phyloP scores from a whole-genome alignment of 1,140 invertebrate species.

The Ceratina calcarata region DNA sequence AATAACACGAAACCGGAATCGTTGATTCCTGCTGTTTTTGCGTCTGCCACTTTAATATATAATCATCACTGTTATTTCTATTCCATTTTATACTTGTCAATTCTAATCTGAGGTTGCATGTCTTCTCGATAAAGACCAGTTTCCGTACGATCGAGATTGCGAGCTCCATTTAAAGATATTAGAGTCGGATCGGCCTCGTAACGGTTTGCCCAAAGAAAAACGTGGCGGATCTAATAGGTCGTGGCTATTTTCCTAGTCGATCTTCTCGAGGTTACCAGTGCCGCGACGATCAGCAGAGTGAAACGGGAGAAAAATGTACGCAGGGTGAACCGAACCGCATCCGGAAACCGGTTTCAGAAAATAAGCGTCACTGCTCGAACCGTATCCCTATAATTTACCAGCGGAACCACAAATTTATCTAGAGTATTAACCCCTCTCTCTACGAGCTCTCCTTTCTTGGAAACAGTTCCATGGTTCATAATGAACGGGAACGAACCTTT shows the following conservation, averaged over 20 bases:
- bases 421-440: neutral
- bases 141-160: neutral
- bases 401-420: conserved; percentile 45
- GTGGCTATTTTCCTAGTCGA: neutral
- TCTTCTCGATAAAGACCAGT: neutral
- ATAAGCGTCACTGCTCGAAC: conserved; percentile 36
- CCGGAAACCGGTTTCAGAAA: conserved; percentile 56
- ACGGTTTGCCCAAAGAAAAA: conserved; percentile 29
- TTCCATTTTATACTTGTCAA: too few relatives aligned
- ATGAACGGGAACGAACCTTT: too few relatives aligned
- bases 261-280: conserved; percentile 28
- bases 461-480: too few relatives aligned
- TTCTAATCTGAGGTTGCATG: neutral
- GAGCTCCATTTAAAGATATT: neutral
- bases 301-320: conserved; percentile 24
- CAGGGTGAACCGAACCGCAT: conserved; percentile 20
- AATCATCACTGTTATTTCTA: too few relatives aligned
- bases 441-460: neutral
- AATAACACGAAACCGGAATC: too few relatives aligned
- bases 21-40: too few relatives aligned
- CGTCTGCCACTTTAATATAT: too few relatives aligned
- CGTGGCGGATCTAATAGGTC: conserved; percentile 23
- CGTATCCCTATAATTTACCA: conserved; percentile 49
- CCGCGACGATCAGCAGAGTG: conserved; percentile 12
- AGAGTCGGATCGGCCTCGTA: conserved; percentile 4